Evolutionary conservation across 2,888 invertebrate species (phyloP).

Genomic region (Mongoloraphidia duomilia): DNA sequence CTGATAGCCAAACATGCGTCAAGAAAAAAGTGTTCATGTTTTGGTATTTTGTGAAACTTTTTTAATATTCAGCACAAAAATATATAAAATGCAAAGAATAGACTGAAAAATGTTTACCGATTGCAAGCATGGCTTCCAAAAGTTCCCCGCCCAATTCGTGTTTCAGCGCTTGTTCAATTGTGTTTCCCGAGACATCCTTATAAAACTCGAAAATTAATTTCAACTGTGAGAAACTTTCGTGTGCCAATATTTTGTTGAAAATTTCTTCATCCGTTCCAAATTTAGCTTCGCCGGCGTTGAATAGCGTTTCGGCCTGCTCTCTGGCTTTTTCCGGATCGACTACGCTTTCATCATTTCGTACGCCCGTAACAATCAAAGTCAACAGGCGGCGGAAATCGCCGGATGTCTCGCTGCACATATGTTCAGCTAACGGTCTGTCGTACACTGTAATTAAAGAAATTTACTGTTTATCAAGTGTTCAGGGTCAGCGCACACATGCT

Average conservation of each 20-base stretch:
- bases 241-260: slow-evolving; percentile 56
- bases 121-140: slow-evolving; percentile 51
- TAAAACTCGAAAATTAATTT: slow-evolving; percentile 57
- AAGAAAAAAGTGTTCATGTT: no score
- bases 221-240: slow-evolving; percentile 60
- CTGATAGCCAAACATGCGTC: no score
- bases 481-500: no score
- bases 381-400: slow-evolving; percentile 65
- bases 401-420: slow-evolving; percentile 61
- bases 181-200: slow-evolving; percentile 53
- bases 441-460: slow-evolving; percentile 35
- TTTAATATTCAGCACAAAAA: no score
- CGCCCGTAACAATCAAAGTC: slow-evolving; percentile 54
- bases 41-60: no score
- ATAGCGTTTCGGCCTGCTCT: slow-evolving; percentile 53
- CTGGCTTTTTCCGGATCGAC: slow-evolving; percentile 52
- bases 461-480: neutral
- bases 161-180: slow-evolving; percentile 57
- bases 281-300: slow-evolving; percentile 55
- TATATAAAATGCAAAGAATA: no score
- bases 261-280: slow-evolving; percentile 60
- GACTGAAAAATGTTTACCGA: slow-evolving; percentile 33
- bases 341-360: slow-evolving; percentile 45
- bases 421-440: slow-evolving; percentile 52
- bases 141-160: slow-evolving; percentile 51